These are phyloP conservation scores for Lepidotrigona ventralis DNA, from an alignment of 1,140 invertebrate species.

Conservation along the genomic window DNA sequence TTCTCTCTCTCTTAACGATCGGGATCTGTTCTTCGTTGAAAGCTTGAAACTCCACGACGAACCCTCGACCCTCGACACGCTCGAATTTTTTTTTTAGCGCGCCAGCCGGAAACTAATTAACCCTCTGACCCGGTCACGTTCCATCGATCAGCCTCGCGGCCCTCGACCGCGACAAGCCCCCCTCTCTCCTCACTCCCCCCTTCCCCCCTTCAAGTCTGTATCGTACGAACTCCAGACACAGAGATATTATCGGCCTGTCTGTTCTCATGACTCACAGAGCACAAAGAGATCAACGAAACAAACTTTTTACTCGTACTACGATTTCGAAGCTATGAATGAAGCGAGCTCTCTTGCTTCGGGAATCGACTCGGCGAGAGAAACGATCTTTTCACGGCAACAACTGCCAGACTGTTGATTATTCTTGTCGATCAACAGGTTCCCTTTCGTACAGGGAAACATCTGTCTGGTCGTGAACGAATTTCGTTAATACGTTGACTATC, in stretches of 20 bases:
- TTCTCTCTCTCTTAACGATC: too few relatives aligned
- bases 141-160: constrained; percentile 31
- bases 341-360: too few relatives aligned
- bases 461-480: too few relatives aligned
- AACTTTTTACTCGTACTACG: background rate
- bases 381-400: too few relatives aligned
- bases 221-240: background rate
- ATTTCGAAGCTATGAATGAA: background rate
- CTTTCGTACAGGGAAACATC: too few relatives aligned
- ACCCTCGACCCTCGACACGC: constrained; percentile 10
- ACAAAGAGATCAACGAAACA: background rate
- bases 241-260: background rate
- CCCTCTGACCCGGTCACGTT: constrained; percentile 40
- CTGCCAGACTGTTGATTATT: too few relatives aligned
- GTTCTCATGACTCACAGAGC: background rate
- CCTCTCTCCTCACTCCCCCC: background rate
- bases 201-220: background rate
- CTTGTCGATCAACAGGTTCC: too few relatives aligned
- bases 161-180: background rate
- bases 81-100: constrained; percentile 25
- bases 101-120: constrained; percentile 37
- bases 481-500: too few relatives aligned
- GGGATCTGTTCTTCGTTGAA: background rate
- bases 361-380: background rate
- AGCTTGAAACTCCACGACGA: constrained; percentile 8